These are phyloP conservation scores for Cephonodes hylas DNA, from an alignment of 2,888 invertebrate species.

Conservation along the genomic window DNA sequence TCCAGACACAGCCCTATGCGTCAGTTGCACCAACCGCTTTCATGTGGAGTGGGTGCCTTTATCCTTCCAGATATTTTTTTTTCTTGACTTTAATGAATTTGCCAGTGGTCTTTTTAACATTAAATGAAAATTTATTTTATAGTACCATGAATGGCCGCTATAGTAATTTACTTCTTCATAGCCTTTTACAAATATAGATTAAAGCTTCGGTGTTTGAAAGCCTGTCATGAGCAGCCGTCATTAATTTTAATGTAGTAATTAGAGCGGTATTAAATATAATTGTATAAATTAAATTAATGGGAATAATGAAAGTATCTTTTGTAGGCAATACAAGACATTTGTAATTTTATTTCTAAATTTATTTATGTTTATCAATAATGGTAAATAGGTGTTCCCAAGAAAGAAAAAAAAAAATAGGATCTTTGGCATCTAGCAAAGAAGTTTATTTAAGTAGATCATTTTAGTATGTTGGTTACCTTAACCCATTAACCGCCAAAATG, in stretches of 20 bases:
- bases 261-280: not conserved
- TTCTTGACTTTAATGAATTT: conserved; percentile 47
- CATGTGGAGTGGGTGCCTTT: conserved; percentile 35
- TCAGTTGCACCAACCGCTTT: conserved; percentile 34
- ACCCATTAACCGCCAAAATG: no score
- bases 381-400: no score
- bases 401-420: no score
- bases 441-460: no score
- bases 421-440: no score
- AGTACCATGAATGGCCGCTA: conserved; percentile 19
- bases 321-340: no score
- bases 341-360: no score
- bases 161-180: conserved; percentile 1
- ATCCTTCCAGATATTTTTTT: conserved; percentile 41
- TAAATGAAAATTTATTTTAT: conserved; percentile 17
- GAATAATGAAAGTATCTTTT: no score
- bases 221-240: not conserved
- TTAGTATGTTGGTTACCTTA: no score
- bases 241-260: not conserved
- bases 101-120: conserved; percentile 32
- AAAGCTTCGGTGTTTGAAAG: not conserved
- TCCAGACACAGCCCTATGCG: not conserved
- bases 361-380: no score
- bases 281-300: not conserved
- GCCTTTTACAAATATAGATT: not conserved